Base-by-base conservation (phyloP, 2,797 vertebrate species). In the Sebastes matsubarae region DNA sequence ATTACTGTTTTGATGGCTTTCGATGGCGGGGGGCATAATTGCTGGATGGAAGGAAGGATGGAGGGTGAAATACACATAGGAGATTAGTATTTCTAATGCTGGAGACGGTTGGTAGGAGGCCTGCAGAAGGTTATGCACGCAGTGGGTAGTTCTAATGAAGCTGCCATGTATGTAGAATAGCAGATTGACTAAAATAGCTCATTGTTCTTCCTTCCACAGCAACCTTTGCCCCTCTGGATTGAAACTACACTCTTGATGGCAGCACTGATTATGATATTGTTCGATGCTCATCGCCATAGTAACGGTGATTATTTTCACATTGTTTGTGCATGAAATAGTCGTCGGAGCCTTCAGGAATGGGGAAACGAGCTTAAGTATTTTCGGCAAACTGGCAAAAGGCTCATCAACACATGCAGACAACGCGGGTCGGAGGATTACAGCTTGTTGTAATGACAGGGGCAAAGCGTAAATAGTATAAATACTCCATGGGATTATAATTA, bases 1-100 rank as follows among this genome's bases (percentile, higher is more conserved):
- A 94, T 95, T 88, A 91, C 91, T 93, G 92, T 92, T 94, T 93
- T 93, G 92, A 95, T 94, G 92, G 90, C 89, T 93, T 93, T 90
- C 92, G 92, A 90, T 90, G 88, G 93, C 72, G 46, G 95, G 93
- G 94, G 93, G 92, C 91, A 94, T 94, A 94, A 93, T 94, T 95
- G 91, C 88, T 85, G 87, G 85, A 90, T 88, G 85, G 89, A 88
- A 87, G 92, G 85, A 94, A 94, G 94, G 95, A 93, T 93, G 92
- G 92, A 92, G 89, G 85, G 94, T 86, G 91, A 90, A 87, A 87
- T 71, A 77, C 93, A 88, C 80, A 82, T 90, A 64, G 84, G 36
- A 87, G 93, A 93, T 91, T 92, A 91, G 91, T 89, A 84, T 92
- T 90, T 89, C 87, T 92, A 89, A 87, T 85, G 72, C 71, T 77